Percentiles rank a stretch among this genome's conserved stretches.
Conservation (phyloP, 2,113 vertebrate species). For the Brevimyrus niger region DNA sequence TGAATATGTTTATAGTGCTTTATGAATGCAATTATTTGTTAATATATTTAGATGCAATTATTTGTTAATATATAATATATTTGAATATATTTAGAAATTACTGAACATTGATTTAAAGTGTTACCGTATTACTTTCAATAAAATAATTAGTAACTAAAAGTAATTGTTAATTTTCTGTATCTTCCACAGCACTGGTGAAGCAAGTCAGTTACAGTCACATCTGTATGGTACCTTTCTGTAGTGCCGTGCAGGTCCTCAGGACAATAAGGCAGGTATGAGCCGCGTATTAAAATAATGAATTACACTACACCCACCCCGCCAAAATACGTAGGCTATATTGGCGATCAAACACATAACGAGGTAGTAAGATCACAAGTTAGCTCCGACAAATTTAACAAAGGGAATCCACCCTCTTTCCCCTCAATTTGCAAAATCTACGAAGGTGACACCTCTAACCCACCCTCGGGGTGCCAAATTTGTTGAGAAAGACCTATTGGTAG, state of each 20-base stretch:
- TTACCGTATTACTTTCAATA: not conserved
- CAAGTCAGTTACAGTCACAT: not conserved
- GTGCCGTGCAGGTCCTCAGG: not conserved
- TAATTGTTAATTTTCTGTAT: too few relatives aligned
- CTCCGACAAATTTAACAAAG: not conserved
- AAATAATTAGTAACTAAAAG: not conserved
- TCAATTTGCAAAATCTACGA: too few relatives aligned
- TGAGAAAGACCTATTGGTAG: not conserved
- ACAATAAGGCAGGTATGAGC: not conserved
- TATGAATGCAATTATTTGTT: too few relatives aligned
- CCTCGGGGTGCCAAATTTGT: too few relatives aligned
- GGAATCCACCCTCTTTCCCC: not conserved
- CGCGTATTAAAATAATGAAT: not conserved
- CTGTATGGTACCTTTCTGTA: not conserved
- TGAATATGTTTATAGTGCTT: too few relatives aligned
- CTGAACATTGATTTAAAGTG: not conserved
- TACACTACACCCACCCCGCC: too few relatives aligned
- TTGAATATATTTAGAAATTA: too few relatives aligned
- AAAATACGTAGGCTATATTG: not conserved
- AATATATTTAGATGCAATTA: too few relatives aligned
- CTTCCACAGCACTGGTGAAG: too few relatives aligned
- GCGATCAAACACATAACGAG: not conserved
- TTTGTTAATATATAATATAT: too few relatives aligned
- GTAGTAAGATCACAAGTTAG: not conserved
- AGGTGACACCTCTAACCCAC: too few relatives aligned